Percentiles rank a stretch among this genome's conserved stretches.
phyloP scores from a whole-genome alignment of 2,113 vertebrate genomes.

The Silurus asotus region DNA sequence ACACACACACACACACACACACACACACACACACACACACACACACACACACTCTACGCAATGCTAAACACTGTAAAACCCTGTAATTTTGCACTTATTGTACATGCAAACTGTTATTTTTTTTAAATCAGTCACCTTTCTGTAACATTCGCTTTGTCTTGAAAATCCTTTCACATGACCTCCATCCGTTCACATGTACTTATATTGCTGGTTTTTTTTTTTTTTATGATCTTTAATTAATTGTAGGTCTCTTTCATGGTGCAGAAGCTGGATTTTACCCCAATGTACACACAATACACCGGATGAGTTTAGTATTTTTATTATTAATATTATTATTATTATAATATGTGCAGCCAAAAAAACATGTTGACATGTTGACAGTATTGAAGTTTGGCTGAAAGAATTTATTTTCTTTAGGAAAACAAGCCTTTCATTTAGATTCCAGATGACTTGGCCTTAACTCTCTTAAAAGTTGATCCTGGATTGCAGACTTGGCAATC shows the following conservation, averaged over 20 bases:
- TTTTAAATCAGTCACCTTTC: too few relatives aligned
- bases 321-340: not conserved
- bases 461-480: not conserved
- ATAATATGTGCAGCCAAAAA: not conserved
- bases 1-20: not conserved
- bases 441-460: not conserved
- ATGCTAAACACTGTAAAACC: not conserved
- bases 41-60: not conserved
- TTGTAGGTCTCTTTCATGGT: not conserved
- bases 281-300: not conserved
- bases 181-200: slow-evolving; percentile 15
- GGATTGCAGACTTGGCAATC: too few relatives aligned
- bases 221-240: not conserved
- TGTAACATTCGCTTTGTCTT: not conserved
- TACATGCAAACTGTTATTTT: slow-evolving; percentile 27
- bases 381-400: not conserved
- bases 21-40: not conserved
- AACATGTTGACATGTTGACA: not conserved
- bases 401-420: not conserved
- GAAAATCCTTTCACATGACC: not conserved
- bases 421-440: not conserved
- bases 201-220: not conserved
- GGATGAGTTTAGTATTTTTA: not conserved
- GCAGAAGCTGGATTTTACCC: not conserved
- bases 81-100: not conserved